Conservation (phyloP, 2,113 vertebrate species). For the Pantherophis guttatus region DNA sequence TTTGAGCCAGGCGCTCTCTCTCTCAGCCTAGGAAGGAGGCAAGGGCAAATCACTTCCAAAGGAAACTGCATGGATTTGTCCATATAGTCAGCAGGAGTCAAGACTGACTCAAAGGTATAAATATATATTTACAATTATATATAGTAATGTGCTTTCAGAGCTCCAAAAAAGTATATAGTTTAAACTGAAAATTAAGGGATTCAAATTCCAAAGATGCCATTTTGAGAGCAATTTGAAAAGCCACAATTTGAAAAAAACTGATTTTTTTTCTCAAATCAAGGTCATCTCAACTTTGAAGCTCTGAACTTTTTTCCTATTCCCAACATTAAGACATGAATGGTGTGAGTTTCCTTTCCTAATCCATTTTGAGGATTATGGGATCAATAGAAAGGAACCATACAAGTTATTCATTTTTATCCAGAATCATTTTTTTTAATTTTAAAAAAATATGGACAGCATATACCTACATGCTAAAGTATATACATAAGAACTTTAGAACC, state of each 20-base stretch:
- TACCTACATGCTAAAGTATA: background rate
- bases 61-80: background rate
- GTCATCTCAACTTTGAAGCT: background rate
- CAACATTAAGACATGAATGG: background rate
- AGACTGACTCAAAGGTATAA: background rate
- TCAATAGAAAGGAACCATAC: background rate
- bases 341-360: background rate
- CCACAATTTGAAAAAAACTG: background rate
- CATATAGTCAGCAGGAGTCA: background rate
- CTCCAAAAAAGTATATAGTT: background rate
- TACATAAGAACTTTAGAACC: background rate
- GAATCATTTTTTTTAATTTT: background rate
- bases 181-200: background rate
- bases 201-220: background rate
- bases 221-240: background rate
- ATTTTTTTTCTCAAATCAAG: background rate
- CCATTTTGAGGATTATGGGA: background rate
- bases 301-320: background rate
- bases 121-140: background rate
- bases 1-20: background rate
- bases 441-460: background rate
- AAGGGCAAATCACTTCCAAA: background rate
- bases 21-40: background rate
- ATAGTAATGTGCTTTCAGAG: background rate
- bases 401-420: background rate